phyloP scores from a whole-genome alignment of 2,888 invertebrate genomes.

The Hedya salicella region DNA sequence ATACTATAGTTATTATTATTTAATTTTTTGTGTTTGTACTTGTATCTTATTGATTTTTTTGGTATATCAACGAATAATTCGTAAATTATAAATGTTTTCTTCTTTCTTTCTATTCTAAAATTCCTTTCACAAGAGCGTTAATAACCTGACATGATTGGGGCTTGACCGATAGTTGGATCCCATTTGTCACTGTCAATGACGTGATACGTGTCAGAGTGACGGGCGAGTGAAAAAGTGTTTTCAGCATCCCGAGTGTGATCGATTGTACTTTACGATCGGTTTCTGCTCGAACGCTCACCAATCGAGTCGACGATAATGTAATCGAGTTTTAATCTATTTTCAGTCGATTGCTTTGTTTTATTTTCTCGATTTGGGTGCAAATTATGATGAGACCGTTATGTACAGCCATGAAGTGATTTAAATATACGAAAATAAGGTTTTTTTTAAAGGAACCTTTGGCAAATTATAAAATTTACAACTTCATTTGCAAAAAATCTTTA shows the following conservation, averaged over 20 bases:
- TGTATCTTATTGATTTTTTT: no score
- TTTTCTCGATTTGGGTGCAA: background rate
- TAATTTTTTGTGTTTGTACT: no score
- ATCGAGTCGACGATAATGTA: constrained; percentile 15
- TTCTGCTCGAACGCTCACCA: constrained; percentile 32
- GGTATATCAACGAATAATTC: no score
- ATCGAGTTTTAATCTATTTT: constrained; percentile 2
- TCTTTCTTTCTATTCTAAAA: background rate
- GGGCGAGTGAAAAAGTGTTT: constrained; percentile 32
- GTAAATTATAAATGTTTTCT: no score
- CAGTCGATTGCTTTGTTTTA: background rate
- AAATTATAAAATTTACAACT: no score
- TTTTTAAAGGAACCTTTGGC: no score
- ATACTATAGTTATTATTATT: no score
- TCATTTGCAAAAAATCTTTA: no score
- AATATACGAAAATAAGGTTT: no score
- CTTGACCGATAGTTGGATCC: constrained; percentile 5
- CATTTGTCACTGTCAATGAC: constrained; percentile 24
- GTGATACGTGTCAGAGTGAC: constrained; percentile 27
- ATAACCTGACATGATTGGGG: background rate
- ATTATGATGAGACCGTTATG: no score
- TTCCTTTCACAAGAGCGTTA: background rate
- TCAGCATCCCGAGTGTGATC: constrained; percentile 25
- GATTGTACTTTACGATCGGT: constrained; percentile 28
- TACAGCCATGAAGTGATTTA: no score